phyloP scores from a whole-genome alignment of 2,113 vertebrate species.

The cattle (Bos taurus) region ARS-UCD2.0 NC_037330.1:66886501-66887000 shows the following conservation, averaged over 20 bases:
- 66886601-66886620: background rate
- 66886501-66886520: background rate
- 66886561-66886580: background rate
- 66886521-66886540: background rate
- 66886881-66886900: background rate
- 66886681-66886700: background rate
- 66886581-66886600: background rate
- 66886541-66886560: background rate
- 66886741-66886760: background rate
- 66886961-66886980: background rate
- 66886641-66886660: background rate
- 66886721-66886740: background rate
- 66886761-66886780: background rate
- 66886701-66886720: background rate
- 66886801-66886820: background rate
- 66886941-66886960: background rate
- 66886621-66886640: background rate
- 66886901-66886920: background rate
- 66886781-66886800: background rate
- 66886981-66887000: background rate
- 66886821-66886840: background rate
- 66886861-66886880: accelerated
- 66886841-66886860: background rate
- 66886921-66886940: background rate
- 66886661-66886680: background rate